Percentiles rank a stretch among this genome's conserved stretches.
These are phyloP conservation scores for Philopedon plagiatum DNA, from an alignment of 2,888 invertebrate species.

Conservation along the genomic window DNA sequence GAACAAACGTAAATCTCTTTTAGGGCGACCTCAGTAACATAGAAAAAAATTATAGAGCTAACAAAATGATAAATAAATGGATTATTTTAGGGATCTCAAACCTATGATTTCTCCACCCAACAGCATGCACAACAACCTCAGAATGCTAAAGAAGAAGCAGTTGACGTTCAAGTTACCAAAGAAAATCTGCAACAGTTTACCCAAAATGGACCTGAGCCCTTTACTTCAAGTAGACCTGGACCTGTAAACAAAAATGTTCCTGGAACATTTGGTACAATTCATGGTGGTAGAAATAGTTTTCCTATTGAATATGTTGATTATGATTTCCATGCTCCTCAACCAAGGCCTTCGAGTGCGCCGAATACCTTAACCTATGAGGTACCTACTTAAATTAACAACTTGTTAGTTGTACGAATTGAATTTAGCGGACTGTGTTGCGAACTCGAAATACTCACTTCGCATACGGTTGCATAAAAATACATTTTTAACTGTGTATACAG, in stretches of 20 bases:
- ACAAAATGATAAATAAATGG: too few species aligned
- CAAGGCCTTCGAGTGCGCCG: constrained; percentile 16
- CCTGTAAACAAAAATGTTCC: constrained; percentile 52
- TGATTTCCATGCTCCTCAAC: constrained; percentile 54
- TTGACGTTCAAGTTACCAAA: constrained; percentile 66
- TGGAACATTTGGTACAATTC: constrained; percentile 29
- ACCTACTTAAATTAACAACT: constrained; percentile 9
- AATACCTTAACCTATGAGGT: constrained; percentile 47
- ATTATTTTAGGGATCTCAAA: constrained; percentile 63
- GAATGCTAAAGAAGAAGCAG: constrained; percentile 47
- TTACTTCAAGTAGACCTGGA: constrained; percentile 54
- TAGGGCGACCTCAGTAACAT: too few species aligned
- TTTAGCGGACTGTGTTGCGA: too few species aligned
- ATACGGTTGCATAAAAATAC: too few species aligned
- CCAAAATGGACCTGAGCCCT: constrained; percentile 52
- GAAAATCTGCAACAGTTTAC: constrained; percentile 65
- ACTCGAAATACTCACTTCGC: too few species aligned
- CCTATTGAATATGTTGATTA: constrained; percentile 57
- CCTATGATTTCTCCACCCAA: constrained; percentile 56
- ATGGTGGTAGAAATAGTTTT: constrained; percentile 33
- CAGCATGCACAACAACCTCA: constrained; percentile 15
- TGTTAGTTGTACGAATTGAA: too few species aligned
- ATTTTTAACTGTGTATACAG: too few species aligned
- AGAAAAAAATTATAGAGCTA: too few species aligned
- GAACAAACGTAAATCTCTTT: too few species aligned